Base-by-base conservation (phyloP, 2,797 vertebrate species). In the Chelon labrosus region DNA sequence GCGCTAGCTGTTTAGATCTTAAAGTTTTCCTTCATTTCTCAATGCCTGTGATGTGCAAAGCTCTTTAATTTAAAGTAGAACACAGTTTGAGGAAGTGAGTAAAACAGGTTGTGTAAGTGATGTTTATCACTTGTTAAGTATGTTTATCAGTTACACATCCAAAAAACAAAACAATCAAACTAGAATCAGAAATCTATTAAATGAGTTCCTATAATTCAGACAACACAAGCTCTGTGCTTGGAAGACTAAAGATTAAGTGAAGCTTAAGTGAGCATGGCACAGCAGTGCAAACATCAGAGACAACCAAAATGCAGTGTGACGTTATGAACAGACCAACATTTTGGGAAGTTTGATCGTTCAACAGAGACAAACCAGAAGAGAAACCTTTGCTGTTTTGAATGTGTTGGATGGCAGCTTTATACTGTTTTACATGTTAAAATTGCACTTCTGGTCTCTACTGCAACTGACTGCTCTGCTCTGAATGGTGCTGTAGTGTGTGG, bases 231-330 rank as follows among this genome's bases (percentile, higher is more conserved):
- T 47, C 17, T 22, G 11, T 50, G 13, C 51, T 57, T 31, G 59
- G 64, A 67, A 76, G 73, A 73, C 47, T 14, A 19, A 47, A 9
- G 16, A 47, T 10, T 47, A 19, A 47, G n/a, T n/a, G 16, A 9
- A 16, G n/a, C n/a, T n/a, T n/a, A n/a, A n/a, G n/a, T n/a, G n/a
- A n/a, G n/a, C n/a, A n/a, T n/a, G n/a, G n/a, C n/a, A n/a, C n/a
- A n/a, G 42, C 42, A 44, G 42, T 16, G 14, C 11, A 16, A 44
- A 16, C 8, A 16, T n/a, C 2, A 7, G 9, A 17, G 46, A 17
- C 6, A 47, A 47, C 38, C 8, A n/a, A 19, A n/a, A n/a, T 3
- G 4, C 4, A 20, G 11, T 5, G 47, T 20, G 9, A 19, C 11
- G 19, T n/a, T 2, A 44, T 17, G 7, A 47, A 8, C 17, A 47